Evolutionary conservation across 2,888 invertebrate species (phyloP).

Genomic region (Hetaerina titia): DNA sequence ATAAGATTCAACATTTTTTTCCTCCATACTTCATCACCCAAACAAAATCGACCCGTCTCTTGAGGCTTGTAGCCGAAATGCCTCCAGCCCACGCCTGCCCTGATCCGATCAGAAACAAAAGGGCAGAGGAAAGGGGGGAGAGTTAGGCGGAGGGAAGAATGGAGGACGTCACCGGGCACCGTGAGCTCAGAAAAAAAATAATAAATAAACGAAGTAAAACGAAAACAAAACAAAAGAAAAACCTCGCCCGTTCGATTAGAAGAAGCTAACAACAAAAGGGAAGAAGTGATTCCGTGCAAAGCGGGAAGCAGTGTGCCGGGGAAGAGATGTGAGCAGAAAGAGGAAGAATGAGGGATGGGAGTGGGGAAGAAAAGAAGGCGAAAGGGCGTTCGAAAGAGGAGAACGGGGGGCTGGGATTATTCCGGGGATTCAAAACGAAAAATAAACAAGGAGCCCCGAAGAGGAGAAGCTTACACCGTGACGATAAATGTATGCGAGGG

Average conservation of each 20-base stretch:
- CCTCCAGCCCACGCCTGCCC: background rate
- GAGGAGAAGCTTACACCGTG: background rate
- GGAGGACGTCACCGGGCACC: background rate
- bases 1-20: background rate
- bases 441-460: background rate
- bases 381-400: background rate
- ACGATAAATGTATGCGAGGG: background rate
- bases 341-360: background rate
- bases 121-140: background rate
- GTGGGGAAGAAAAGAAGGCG: background rate
- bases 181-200: background rate
- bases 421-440: background rate
- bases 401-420: background rate
- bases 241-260: background rate
- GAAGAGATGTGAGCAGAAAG: background rate
- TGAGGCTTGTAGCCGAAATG: background rate
- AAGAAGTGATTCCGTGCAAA: background rate
- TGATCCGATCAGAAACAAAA: background rate
- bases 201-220: background rate
- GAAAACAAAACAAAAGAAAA: background rate
- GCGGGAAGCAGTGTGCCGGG: background rate
- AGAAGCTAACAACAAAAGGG: background rate
- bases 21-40: background rate
- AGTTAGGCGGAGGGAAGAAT: background rate
- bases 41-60: background rate